Evolutionary conservation across 1,140 invertebrate species (phyloP).

Genomic region (Battus philenor): DNA sequence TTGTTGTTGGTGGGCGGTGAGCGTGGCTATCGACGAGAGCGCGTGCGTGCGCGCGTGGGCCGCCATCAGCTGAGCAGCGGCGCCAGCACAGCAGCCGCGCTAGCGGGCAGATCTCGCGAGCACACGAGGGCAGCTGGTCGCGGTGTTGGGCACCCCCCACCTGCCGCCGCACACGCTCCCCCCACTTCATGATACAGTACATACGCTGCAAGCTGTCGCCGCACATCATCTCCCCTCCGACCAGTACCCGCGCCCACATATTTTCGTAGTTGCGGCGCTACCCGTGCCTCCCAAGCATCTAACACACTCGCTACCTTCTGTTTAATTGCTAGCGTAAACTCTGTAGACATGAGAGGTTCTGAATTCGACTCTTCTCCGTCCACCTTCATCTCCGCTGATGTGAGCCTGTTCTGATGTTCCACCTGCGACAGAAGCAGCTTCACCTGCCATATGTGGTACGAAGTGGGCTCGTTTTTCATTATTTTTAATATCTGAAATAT

Average conservation of each 20-base stretch:
- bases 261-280: constrained; percentile 65
- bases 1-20: too few species aligned
- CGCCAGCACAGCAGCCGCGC: neutral
- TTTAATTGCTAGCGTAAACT: constrained; percentile 74
- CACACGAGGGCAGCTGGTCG: neutral
- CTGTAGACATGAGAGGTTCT: constrained; percentile 58
- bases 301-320: constrained; percentile 75
- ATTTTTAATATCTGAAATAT: constrained; percentile 69
- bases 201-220: constrained; percentile 74
- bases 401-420: constrained; percentile 39
- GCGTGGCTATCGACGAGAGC: neutral
- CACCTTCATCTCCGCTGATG: constrained; percentile 36
- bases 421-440: constrained; percentile 78
- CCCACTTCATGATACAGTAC: constrained; percentile 79
- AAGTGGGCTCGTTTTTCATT: constrained; percentile 65
- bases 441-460: constrained; percentile 81
- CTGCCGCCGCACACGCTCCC: neutral
- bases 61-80: constrained; percentile 7
- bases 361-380: constrained; percentile 35
- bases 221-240: constrained; percentile 59
- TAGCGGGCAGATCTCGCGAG: neutral
- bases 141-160: neutral
- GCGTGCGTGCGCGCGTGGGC: constrained; percentile 3
- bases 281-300: constrained; percentile 76
- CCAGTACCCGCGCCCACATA: constrained; percentile 71